Evolutionary conservation across 2,888 invertebrate genomes (phyloP), one percentile per base, ranked within the genome.

Genomic region (Folsomia candida): DNA sequence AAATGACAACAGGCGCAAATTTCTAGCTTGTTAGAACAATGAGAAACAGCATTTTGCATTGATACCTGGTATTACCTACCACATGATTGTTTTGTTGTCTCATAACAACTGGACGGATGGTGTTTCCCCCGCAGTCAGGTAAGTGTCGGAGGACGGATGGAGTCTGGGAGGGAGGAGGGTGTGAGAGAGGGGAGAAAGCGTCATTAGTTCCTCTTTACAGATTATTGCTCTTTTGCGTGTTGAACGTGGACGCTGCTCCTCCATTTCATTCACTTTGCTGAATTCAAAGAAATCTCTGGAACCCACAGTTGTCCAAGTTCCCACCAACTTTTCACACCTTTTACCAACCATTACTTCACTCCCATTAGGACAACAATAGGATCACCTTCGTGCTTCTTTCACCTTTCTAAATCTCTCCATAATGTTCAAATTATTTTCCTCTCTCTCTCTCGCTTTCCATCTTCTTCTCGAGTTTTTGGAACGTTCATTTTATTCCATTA

Each of bases 141-240:
- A n/a, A n/a, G n/a, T n/a, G n/a, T n/a, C n/a, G n/a, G n/a, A n/a
- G n/a, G n/a, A n/a, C n/a, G n/a, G n/a, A n/a, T n/a, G n/a, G n/a
- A n/a, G n/a, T n/a, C n/a, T n/a, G n/a, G n/a, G n/a, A n/a, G n/a
- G n/a, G n/a, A n/a, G n/a, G n/a, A 62, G 61, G 68, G 61, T 68
- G 68, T 68, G 68, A 64, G 51, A 51, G 51, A n/a, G 68, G 68
- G 51, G 67, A n/a, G n/a, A 70, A 64, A 70, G 61, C 67, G 27
- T 70, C 70, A 70, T 70, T 70, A 70, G 64, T 60, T 51, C 65
- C 61, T 61, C 69, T 72, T 72, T 76, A 73, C 70, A 69, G 67
- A 70, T 76, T 76, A 77, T 77, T 74, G 74, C 75, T 70, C 69
- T 76, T 77, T 77, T 76, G 77, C 77, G 77, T 77, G 77, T 70